These are phyloP conservation scores for Drosophila sordidula DNA, from an alignment of 2,888 invertebrate species.

Conservation along the genomic window DNA sequence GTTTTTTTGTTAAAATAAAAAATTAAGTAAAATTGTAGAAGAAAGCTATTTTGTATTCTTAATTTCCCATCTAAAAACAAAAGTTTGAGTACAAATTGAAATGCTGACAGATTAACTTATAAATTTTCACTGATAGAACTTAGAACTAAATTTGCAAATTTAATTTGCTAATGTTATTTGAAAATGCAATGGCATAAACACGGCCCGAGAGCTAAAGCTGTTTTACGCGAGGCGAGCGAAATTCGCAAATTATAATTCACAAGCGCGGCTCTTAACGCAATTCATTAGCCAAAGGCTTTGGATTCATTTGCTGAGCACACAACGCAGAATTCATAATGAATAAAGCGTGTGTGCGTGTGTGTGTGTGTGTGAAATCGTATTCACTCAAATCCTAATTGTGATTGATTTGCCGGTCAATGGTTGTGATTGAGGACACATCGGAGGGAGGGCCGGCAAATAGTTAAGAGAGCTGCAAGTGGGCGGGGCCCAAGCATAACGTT, in stretches of 20 bases:
- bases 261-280: conserved; percentile 3
- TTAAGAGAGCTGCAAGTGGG: neutral
- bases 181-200: too few species aligned
- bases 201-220: neutral
- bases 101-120: too few species aligned
- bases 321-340: conserved; percentile 39
- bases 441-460: neutral
- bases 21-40: too few species aligned
- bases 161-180: too few species aligned
- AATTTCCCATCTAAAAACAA: too few species aligned
- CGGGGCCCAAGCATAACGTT: conserved; percentile 19
- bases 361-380: conserved; percentile 13
- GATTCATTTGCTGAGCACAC: conserved; percentile 11
- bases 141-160: too few species aligned
- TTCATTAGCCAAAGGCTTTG: conserved; percentile 34
- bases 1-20: too few species aligned
- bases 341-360: conserved; percentile 4
- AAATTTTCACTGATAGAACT: too few species aligned
- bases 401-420: conserved; percentile 36
- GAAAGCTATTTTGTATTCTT: too few species aligned
- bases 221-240: neutral
- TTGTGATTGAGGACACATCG: too few species aligned
- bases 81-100: too few species aligned
- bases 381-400: conserved; percentile 44
- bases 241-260: conserved; percentile 5